Evolutionary conservation across 1,140 invertebrate species (phyloP), one percentile per base, ranked within the genome.

Genomic region (Drosophila tsacasi): DNA sequence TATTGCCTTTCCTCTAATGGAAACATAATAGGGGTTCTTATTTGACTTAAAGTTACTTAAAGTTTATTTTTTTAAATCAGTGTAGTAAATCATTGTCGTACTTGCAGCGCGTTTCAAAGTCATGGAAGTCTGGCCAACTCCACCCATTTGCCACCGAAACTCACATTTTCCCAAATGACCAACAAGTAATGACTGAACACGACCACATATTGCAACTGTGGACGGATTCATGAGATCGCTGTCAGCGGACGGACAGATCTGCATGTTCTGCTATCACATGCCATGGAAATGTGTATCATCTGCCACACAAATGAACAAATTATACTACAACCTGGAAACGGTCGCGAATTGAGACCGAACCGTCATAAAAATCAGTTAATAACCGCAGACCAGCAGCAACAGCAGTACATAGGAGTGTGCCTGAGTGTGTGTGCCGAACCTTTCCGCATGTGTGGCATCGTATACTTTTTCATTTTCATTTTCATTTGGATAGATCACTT

Each of bases 261-360:
- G 66, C 65, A 64, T 64, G 59, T 71, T 73, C 39, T 54, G 46
- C 40, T 37, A 64, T 71, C 30, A 54, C 57, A 61, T 49, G 50
- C 58, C 63, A 52, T 37, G 65, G 64, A 46, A 69, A 59, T 76
- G 30, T 68, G 19, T 58, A 69, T 57, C 50, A 69, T 57, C 50
- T 65, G 40, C 17, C 37, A 27, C 40, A 52, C 63, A 67, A 49
- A 64, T 58, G 65, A 71, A 62, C 50, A 61, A 79, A 69, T 63
- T 62, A 35, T 55, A 37, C 13, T 55, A 73, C 50, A 69, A 74
- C 49, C 60, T 87, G 83, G 64, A 83, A 85, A 86, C 79, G 61
- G 82, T 85, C 68, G 78, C 79, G 76, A 86, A 87, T 87, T 61
- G 81, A 89, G 84, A 89, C 81, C 85, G 83, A 84, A 84, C 74